Base-by-base conservation (phyloP, 2,113 vertebrate genomes). In the Pelecanus crispus region DNA sequence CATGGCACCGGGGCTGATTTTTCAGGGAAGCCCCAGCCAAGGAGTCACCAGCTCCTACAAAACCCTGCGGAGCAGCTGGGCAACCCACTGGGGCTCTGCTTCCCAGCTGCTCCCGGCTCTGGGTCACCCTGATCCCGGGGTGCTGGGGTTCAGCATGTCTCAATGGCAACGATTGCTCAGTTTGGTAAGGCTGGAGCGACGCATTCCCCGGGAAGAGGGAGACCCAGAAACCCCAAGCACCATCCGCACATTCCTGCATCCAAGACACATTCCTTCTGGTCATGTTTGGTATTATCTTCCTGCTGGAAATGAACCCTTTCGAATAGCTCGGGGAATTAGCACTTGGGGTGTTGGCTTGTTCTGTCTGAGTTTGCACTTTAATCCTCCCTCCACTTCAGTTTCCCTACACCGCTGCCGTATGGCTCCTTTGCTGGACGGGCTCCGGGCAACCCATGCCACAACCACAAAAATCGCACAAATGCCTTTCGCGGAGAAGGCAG, bases 81-180 rank as follows among this genome's bases (percentile, higher is more conserved):
- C 29, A 40, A 13, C 65, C 44, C 3, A 0, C 29, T 13, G 44
- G n/a, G 53, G 53, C 42, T 68, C 53, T 13, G 22, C 53, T 13
- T 50, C 14, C 44, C 11, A 2, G 44, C 29, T 34, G 65, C 22
- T 34, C 55, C 12, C 12, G 0, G 28, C 32, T 26, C 66, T 4
- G 14, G 40, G 19, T 29, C 68, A 17, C 58, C 42, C n/a, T 14
- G n/a, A 26, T 21, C 36, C 73, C 4, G 5, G 20, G 20, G 26
- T 17, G 16, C 1, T 20, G 45, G 55, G 45, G 73, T 49, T 56
- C 29, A 26, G 52, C 42, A 5, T 1, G 7, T 28, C 55, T 14
- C 5, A 38, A 15, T 2, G 1, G 18, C 16, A 50, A 11, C 1
- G 4, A 21, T 4, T 10, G 34, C 44, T 42, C 26, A 1, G n/a